Evolutionary conservation across 2,888 invertebrate species (phyloP), one percentile per base, ranked within the genome.

Genomic region (Euplagia quadripunctaria): DNA sequence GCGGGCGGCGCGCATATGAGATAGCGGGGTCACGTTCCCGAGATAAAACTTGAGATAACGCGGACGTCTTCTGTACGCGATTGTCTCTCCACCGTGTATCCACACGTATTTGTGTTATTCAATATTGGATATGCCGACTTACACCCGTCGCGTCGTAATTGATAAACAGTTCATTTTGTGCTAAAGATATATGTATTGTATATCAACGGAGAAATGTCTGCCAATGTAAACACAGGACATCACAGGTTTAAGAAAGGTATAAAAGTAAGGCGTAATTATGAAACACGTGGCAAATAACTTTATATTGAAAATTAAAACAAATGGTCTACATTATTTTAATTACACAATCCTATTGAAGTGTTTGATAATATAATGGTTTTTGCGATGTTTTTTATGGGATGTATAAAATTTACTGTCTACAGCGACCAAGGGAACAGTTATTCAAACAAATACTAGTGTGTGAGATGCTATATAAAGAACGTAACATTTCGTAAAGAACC

Each of bases 11-110:
- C 77, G 87, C 86, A 74, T 87, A 82, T 87, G 71, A 83, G 95
- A 95, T 94, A 95, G 91, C 82, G 90, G 91, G 95, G 95, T 95
- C 96, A 94, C 94, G 94, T 94, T 93, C 92, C 87, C 82, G 78
- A 93, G 96, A 95, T 95, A 95, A 94, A 89, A 86, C 84, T 68
- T 41, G 63, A 90, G 95, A 95, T 96, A 96, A 93, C 86, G 79
- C 80, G 79, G 82, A 83, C 92, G 89, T 92, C 92, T 94, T 93
- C 92, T 91, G 89, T 87, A 86, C 85, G 85, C 92, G 92, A 92
- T 93, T 94, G 94, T 95, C 92, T 93, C 88, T 85, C 87, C 86
- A 74, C 86, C 86, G 82, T 81, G 82, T 83, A 81, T 80, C 78
- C 74, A 77, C 76, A 74, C 80, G 77, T 77, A 83, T 75, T 79